Percentiles rank a stretch among this genome's conserved stretches.
These are phyloP conservation scores for Tricholauxania praeusta DNA, from an alignment of 2,888 invertebrate genomes.

Conservation along the genomic window DNA sequence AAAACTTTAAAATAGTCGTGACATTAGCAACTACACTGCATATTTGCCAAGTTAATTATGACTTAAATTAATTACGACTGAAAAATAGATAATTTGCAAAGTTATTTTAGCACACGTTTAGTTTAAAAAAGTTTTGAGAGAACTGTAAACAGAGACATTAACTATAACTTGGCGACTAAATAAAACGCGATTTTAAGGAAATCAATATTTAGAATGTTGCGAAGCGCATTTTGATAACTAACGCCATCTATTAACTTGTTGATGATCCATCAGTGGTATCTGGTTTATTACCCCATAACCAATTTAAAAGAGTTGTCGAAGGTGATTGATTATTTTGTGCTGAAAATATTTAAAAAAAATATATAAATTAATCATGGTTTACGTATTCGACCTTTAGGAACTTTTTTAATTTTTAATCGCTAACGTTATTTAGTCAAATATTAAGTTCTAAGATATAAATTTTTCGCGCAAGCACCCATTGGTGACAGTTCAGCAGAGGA, in stretches of 20 bases:
- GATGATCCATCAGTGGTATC: slow-evolving; percentile 18
- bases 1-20: slow-evolving; percentile 7
- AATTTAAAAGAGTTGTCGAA: slow-evolving; percentile 82
- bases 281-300: slow-evolving; percentile 78
- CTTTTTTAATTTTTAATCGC: no score
- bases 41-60: neutral
- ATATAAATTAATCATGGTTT: slow-evolving; percentile 2
- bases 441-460: no score
- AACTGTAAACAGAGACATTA: no score
- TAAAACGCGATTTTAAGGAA: neutral
- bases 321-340: slow-evolving; percentile 85
- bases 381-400: no score
- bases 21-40: neutral
- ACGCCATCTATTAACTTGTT: slow-evolving; percentile 24
- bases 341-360: slow-evolving; percentile 56
- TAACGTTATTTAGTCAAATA: no score
- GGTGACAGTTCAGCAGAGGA: no score
- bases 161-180: no score
- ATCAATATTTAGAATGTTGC: neutral
- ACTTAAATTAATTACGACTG: neutral
- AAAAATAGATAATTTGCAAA: neutral
- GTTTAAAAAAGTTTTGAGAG: neutral
- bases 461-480: no score
- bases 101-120: neutral
- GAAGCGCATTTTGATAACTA: neutral